Percentiles rank a stretch among this genome's conserved stretches.
Conservation (phyloP, 2,888 invertebrate genomes). For the Mesochorus sp. region DNA sequence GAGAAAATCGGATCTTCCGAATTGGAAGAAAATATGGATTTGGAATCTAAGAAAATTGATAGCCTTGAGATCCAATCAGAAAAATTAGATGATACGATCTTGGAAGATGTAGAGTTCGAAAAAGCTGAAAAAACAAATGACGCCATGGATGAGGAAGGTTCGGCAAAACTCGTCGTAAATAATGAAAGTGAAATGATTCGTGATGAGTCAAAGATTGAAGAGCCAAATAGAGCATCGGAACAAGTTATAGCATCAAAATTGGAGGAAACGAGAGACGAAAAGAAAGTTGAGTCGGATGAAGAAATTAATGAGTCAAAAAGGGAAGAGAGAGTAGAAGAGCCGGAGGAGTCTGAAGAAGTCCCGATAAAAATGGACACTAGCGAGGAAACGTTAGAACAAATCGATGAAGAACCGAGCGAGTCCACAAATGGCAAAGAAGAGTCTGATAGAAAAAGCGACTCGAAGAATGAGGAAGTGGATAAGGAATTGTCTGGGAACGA, state of each 20-base stretch:
- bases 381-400: too few species aligned
- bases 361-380: too few species aligned
- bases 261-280: neutral
- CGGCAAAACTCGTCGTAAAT: too few species aligned
- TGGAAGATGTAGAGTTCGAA: neutral
- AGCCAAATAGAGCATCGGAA: neutral
- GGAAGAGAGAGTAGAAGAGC: neutral
- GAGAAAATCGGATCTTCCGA: neutral
- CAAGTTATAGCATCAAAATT: neutral
- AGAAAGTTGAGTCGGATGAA: neutral
- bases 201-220: too few species aligned
- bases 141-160: too few species aligned
- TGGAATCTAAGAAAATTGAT: constrained; percentile 9
- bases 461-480: neutral
- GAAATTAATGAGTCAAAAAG: neutral
- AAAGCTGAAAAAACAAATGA: neutral
- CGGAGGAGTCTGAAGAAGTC: neutral
- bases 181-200: too few species aligned
- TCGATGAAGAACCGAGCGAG: too few species aligned
- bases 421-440: too few species aligned
- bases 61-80: neutral
- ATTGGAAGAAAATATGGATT: too few species aligned
- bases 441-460: neutral
- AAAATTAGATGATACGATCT: neutral
- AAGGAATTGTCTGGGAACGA: neutral